Evolutionary conservation across 2,113 vertebrate species (phyloP), one percentile per base, ranked within the genome.

Genomic region (Pipa parva): DNA sequence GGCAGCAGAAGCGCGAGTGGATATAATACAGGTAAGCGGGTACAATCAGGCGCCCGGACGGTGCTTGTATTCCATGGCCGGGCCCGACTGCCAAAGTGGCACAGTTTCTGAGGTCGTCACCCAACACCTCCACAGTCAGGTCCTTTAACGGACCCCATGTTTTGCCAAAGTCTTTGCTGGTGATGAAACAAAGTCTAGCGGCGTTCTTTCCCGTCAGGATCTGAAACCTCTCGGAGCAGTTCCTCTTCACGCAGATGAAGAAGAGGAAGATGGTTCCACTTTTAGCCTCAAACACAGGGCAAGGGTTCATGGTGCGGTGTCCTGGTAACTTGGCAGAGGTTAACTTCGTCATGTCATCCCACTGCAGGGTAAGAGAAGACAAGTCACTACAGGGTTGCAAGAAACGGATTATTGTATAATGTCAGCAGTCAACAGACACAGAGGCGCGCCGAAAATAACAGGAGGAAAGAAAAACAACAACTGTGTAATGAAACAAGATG

Each of bases 61-160:
- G 66, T 60, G 93, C 73, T 76, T 95, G 93, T 1, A 95, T 59
- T 0, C 96, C 96, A 0, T 98, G 96, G 3, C 96, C 96, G 0
- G 95, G 95, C 1, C 96, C 95, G 31, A 98, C 92, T 0, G 90
- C 94, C 2, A 99, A 93, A 0, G 95, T 98, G 67, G 95, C 93
- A 92, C 93, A 98, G 0, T 62, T 82, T 5, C 66, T 48, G 49
- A 91, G 0, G 12, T 84, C 79, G 0, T 45, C 0, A 1, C 90
- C 90, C 4, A 95, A 73, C 57, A 93, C 87, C 2, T 73, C 76
- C 22, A 82, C 80, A 0, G 96, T 99, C 24, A 97, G 77, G 58
- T 99, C 96, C 0, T 71, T 87, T n/a, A 83, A 72, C 0, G 79
- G 59, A 31, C 81, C 80, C 95, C 95, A 98, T 1, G 78, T 77